phyloP scores from a whole-genome alignment of 1,140 invertebrate species.

The Drosophila pectinifera region DNA sequence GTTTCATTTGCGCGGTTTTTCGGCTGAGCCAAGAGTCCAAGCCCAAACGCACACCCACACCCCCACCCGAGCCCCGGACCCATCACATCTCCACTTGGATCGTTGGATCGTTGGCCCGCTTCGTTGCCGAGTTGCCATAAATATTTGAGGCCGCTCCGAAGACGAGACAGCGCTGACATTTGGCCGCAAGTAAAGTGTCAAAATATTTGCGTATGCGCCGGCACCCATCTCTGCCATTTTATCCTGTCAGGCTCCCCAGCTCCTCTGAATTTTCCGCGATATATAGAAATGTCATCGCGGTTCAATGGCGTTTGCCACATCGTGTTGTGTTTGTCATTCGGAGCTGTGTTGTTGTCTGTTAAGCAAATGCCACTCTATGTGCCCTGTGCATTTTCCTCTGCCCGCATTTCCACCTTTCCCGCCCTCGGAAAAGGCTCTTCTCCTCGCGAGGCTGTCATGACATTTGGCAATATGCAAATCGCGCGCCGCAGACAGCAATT shows the following conservation, averaged over 20 bases:
- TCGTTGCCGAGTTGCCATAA: constrained; percentile 48
- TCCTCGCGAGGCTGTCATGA: constrained; percentile 52
- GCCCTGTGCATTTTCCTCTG: constrained; percentile 28
- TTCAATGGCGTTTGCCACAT: constrained; percentile 63
- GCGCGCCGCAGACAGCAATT: constrained; percentile 31
- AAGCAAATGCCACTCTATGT: constrained; percentile 64
- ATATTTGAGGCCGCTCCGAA: constrained; percentile 63
- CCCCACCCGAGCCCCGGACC: constrained; percentile 2
- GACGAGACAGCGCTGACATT: constrained; percentile 47
- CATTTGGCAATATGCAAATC: constrained; percentile 78
- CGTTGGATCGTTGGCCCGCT: constrained; percentile 24
- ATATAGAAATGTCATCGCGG: constrained; percentile 73
- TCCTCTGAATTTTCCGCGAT: constrained; percentile 30
- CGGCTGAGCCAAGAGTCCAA: constrained; percentile 21
- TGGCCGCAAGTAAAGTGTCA: constrained; percentile 70
- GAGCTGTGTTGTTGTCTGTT: constrained; percentile 54
- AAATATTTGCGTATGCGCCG: constrained; percentile 68
- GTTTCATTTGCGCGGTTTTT: constrained; percentile 68
- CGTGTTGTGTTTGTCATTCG: constrained; percentile 71
- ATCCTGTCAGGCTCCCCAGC: constrained; percentile 4
- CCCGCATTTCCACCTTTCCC: constrained; percentile 7
- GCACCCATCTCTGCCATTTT: constrained; percentile 30
- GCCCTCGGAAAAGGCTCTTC: constrained; percentile 23
- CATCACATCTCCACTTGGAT: constrained; percentile 13
- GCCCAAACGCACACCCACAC: not conserved